Evolutionary conservation across 2,888 invertebrate species (phyloP), one percentile per base, ranked within the genome.

Genomic region (Mechanitis messenoides): DNA sequence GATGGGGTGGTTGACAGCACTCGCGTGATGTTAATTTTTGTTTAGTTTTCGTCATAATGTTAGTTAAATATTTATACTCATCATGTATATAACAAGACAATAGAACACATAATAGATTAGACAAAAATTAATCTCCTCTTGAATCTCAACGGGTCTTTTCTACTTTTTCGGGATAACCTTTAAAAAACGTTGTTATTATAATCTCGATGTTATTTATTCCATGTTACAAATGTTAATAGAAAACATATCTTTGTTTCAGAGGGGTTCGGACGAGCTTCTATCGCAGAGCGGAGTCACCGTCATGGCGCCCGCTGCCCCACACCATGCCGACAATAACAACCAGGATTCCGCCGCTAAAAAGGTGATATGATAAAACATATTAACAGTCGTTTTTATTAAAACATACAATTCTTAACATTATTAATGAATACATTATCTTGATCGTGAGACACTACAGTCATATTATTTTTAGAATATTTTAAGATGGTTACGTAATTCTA

Each of bases 231-330:
- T 42, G 9, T 9, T 42, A 42, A 42, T 42, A 0, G 9, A 45
- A 42, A 42, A 42, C 42, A 42, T 42, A 42, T 65, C 72, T 67
- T 83, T 79, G 78, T 84, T 81, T 59, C 95, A 98, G 98, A 95
- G 98, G 92, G 97, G 97, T 92, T 97, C 97, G 88, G 98, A 98
- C 94, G 97, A 98, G 93, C 94, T 98, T 91, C 93, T 97, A 90
- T 96, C 97, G 91, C 96, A 97, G 92, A 95, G 95, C 91, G 95
- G 95, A 92, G 96, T 97, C 87, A 95, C 95, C 91, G 95, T 95
- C 86, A 96, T 97, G 94, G 95, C 96, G 90, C 95, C 95, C 81
- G 95, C 95, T 91, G 96, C 96, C 91, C 96, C 95, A 73, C 94
- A 94, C 83, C 95, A 95, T 81, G 93, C 95, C 71, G 97, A 97